Evolutionary conservation across 1,140 invertebrate species (phyloP).

Genomic region (Cotesia chilonis): DNA sequence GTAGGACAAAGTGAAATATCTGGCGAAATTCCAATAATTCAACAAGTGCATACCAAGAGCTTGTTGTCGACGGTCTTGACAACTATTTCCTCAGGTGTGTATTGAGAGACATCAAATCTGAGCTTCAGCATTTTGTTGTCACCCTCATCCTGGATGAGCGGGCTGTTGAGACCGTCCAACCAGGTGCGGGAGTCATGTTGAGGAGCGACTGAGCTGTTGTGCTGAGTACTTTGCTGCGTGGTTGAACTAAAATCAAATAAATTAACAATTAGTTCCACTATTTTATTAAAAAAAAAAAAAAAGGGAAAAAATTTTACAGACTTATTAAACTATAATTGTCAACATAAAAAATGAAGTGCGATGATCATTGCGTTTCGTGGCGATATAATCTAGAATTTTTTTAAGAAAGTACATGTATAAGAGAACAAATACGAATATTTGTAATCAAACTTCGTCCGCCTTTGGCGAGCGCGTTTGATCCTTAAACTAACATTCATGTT

Average conservation of each 20-base stretch:
- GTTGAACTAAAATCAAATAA: conserved; percentile 63
- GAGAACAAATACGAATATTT: no score
- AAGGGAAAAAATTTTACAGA: background rate
- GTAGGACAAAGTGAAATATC: background rate
- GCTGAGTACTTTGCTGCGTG: conserved; percentile 55
- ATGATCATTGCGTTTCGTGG: no score
- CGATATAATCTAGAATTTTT: no score
- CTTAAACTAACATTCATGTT: no score
- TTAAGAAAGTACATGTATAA: no score
- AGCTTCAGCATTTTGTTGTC: conserved; percentile 90
- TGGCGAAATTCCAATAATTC: background rate
- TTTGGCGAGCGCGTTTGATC: no score
- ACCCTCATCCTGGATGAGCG: conserved; percentile 88
- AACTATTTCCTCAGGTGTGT: conserved; percentile 93
- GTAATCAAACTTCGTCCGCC: no score
- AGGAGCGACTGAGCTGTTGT: conserved; percentile 62
- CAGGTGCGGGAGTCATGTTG: conserved; percentile 69
- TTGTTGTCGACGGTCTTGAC: conserved; percentile 97
- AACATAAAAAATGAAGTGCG: no score
- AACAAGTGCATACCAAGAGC: conserved; percentile 78
- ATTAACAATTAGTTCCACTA: conserved; percentile 22
- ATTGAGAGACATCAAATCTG: conserved; percentile 93
- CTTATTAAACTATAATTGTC: background rate
- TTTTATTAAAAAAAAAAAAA: background rate
- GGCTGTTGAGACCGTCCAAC: conserved; percentile 87